phyloP scores from a whole-genome alignment of 2,113 vertebrate genomes.

The Albula goreensis region DNA sequence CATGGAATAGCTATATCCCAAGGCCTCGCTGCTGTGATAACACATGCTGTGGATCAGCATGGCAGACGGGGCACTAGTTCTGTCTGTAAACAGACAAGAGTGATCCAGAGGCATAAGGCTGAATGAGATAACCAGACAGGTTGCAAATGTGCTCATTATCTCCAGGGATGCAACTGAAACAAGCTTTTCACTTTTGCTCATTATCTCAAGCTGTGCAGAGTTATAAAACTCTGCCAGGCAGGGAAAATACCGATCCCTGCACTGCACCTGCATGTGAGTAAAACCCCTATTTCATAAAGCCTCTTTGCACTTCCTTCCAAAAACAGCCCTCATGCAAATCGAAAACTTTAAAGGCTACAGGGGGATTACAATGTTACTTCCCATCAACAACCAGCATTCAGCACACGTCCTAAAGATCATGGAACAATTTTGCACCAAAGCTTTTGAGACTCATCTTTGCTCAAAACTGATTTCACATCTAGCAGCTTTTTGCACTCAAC shows the following conservation, averaged over 20 bases:
- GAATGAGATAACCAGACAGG: not conserved
- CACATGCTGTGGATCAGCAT: not conserved
- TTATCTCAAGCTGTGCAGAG: not conserved
- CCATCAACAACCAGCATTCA: not conserved
- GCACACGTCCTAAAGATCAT: not conserved
- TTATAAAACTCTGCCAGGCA: not conserved
- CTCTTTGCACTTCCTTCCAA: not conserved
- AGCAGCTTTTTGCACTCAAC: not conserved
- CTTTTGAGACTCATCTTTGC: not conserved
- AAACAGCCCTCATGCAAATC: not conserved
- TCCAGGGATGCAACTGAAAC: not conserved
- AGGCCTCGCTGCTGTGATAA: not conserved
- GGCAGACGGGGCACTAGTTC: not conserved
- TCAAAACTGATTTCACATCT: not conserved
- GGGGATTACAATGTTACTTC: not conserved
- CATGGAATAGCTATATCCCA: not conserved
- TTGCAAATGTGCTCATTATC: not conserved
- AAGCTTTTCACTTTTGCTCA: not conserved
- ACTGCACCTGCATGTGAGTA: not conserved
- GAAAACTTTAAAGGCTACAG: not conserved
- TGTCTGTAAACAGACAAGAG: not conserved
- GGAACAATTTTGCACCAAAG: not conserved
- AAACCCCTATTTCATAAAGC: not conserved
- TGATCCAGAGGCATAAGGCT: not conserved
- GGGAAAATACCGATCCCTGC: not conserved